Evolutionary conservation across 1,140 invertebrate genomes (phyloP).

Genomic region (Cyphomyrmex costatus): DNA sequence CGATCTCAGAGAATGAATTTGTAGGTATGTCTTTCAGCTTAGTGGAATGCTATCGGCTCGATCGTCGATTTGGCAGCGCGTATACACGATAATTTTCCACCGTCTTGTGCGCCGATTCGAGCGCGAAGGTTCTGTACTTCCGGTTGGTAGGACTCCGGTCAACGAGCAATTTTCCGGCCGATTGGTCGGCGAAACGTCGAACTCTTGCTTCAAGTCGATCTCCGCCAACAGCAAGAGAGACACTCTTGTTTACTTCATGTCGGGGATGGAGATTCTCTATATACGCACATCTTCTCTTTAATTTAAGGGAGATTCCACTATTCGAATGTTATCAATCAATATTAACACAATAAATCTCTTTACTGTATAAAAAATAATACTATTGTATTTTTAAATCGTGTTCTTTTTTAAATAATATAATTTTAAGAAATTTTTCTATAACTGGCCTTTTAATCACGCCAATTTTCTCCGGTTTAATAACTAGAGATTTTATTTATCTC

Average conservation of each 20-base stretch:
- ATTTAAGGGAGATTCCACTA: not conserved
- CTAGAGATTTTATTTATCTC: too few species aligned
- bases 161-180: conserved; percentile 76
- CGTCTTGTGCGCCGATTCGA: conserved; percentile 64
- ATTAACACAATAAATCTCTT: not conserved
- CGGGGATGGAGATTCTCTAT: not conserved
- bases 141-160: conserved; percentile 69
- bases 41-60: conserved; percentile 46
- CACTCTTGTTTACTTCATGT: conserved; percentile 73
- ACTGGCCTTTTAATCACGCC: not conserved
- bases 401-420: not conserved
- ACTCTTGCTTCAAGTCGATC: conserved; percentile 73
- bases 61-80: conserved; percentile 61
- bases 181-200: conserved; percentile 73
- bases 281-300: conserved; percentile 27
- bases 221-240: conserved; percentile 72
- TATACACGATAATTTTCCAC: conserved; percentile 70
- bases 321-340: conserved; percentile 35
- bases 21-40: conserved; percentile 31
- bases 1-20: conserved; percentile 12
- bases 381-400: not conserved
- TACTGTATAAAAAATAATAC: not conserved
- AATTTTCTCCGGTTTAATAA: too few species aligned
- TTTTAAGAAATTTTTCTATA: conserved; percentile 2
- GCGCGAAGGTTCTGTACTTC: conserved; percentile 63